Base-by-base conservation (phyloP, 2,888 invertebrate species). In the Drosophila eohydei region DNA sequence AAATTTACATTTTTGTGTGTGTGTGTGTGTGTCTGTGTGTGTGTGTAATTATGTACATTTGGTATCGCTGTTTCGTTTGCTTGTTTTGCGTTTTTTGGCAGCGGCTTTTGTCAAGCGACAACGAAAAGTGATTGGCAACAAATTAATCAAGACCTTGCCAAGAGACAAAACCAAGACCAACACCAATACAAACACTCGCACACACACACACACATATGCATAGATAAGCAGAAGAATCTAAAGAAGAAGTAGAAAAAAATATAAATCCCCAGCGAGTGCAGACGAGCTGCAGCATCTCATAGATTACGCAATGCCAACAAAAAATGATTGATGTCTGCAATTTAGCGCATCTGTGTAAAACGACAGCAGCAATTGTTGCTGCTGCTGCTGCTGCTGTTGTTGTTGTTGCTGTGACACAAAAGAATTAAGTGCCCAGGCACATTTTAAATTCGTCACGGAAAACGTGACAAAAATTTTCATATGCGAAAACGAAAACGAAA, bases 361-460 rank as follows among this genome's bases (percentile, higher is more conserved):
- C 80, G 67, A 68, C 82, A 80, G 66, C 65, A 82, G 57, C 68
- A 80, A 74, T 61, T 36, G 62, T 8, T 70, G 61, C 59, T 69
- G 38, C 46, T 64, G 43, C 2, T 28, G 46, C 43, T 62, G 50
- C 4, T 70, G 63, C 43, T 57, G 54, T 28, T 59, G 43, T 14
- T 61, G 70, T 46, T 71, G 75, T 50, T 66, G 73, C 61, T 73
- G 64, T 71, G 68, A 74, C 80, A 80, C 80, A 78, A 78, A 85
- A 85, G 84, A 86, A 86, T 86, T 86, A 86, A 88, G 88, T 88
- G 88, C 78, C 88, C 87, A 77, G 79, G 87, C 86, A 83, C 86
- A 86, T 86, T 86, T 86, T 77, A 86, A 86, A 86, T 86, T 86
- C 88, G 86, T 86, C 86, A 86, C 86, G 86, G 86, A 86, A 86